phyloP scores from a whole-genome alignment of 2,113 vertebrate genomes.

The Xyrauchen texanus region DNA sequence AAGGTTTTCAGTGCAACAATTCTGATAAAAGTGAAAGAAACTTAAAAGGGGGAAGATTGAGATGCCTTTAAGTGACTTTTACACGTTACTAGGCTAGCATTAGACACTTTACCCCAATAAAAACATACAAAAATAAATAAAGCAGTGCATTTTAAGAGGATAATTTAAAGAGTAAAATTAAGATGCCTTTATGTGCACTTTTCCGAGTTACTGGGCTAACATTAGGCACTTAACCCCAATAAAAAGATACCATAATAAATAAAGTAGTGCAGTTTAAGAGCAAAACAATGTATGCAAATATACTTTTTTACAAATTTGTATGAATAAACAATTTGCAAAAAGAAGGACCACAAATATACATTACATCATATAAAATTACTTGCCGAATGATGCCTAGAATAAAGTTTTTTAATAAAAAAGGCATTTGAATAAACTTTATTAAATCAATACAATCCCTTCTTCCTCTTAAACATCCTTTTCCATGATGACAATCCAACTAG shows the following conservation, averaged over 20 bases:
- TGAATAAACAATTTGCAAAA: conserved; percentile 27
- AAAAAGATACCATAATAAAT: conserved; percentile 52
- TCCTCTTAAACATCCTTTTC: conserved; percentile 43
- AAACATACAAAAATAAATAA: conserved; percentile 53
- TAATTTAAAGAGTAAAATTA: conserved; percentile 9
- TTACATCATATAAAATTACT: not conserved
- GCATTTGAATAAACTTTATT: not conserved
- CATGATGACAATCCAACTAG: conserved; percentile 47
- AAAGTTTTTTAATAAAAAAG: too few species aligned
- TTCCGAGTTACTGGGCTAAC: not conserved
- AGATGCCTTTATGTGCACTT: not conserved
- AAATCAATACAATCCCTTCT: conserved; percentile 9
- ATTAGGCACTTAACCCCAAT: conserved; percentile 21
- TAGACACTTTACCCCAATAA: conserved; percentile 23
- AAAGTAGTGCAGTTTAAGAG: conserved; percentile 31
- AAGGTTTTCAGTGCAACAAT: conserved; percentile 62
- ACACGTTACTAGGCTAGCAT: not conserved
- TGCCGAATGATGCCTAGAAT: too few species aligned
- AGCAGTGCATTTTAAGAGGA: conserved; percentile 14
- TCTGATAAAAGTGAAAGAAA: conserved; percentile 12
- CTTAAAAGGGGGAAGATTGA: conserved; percentile 21
- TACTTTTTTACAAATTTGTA: not conserved
- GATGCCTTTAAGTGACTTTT: not conserved
- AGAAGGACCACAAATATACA: conserved; percentile 7
- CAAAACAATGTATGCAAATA: conserved; percentile 30